phyloP scores from a whole-genome alignment of 35 echinoderm and acorn worm species.

The Apostichopus californicus region DNA sequence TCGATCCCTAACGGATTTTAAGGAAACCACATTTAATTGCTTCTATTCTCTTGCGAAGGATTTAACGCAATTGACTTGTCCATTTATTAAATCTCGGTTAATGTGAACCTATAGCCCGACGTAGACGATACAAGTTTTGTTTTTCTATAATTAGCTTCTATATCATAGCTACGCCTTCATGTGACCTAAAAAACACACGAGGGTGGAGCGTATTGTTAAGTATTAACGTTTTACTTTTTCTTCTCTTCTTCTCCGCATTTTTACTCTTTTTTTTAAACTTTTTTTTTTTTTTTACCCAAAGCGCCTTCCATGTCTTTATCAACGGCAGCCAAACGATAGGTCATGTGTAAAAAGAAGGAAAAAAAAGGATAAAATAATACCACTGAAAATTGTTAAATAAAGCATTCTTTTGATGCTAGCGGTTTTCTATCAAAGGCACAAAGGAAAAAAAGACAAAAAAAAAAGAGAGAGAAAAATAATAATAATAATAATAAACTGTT shows the following conservation, averaged over 20 bases:
- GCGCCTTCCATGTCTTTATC: not conserved
- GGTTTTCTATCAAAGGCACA: not conserved
- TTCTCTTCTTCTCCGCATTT: not conserved
- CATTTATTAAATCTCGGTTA: too few relatives aligned
- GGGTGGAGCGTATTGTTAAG: too few relatives aligned
- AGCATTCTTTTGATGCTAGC: not conserved
- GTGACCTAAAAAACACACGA: not conserved
- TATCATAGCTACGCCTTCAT: not conserved
- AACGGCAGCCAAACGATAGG: not conserved
- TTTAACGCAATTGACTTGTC: too few relatives aligned
- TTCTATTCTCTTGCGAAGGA: too few relatives aligned
- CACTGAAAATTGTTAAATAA: not conserved
- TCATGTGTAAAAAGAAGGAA: not conserved
- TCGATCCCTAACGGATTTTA: too few relatives aligned
- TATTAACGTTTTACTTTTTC: not conserved
- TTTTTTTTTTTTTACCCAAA: not conserved
- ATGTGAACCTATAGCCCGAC: too few relatives aligned
- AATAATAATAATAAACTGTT: not conserved
- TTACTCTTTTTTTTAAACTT: not conserved
- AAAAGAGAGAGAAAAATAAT: not conserved
- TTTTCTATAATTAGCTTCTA: not conserved
- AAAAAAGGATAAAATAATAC: too few relatives aligned
- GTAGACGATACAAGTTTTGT: not conserved
- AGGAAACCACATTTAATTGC: too few relatives aligned
- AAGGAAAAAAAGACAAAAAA: not conserved